phyloP scores from a whole-genome alignment of 2,888 invertebrate species.

The Onthophagus sagittarius region DNA sequence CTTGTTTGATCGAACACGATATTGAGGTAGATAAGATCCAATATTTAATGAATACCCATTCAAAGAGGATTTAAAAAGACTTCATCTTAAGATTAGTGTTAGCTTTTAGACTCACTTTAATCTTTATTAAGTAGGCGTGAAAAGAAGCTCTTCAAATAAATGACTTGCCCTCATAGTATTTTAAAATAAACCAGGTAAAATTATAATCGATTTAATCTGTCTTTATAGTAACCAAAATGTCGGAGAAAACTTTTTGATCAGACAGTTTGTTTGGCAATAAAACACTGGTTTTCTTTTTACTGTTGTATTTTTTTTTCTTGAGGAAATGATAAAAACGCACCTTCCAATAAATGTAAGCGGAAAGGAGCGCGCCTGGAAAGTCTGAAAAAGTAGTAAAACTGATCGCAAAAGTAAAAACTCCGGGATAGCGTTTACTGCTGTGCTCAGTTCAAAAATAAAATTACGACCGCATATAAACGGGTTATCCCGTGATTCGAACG shows the following conservation, averaged over 20 bases:
- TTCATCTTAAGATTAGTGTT: not conserved
- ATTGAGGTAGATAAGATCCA: not conserved
- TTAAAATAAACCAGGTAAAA: not conserved
- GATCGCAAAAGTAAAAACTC: not conserved
- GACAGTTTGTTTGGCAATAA: not conserved
- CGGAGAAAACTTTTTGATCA: not conserved
- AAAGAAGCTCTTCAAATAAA: not conserved
- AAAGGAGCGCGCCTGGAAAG: not conserved
- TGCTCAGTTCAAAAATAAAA: not conserved
- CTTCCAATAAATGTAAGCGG: not conserved
- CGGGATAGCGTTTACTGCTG: not conserved
- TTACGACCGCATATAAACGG: not conserved
- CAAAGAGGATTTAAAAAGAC: not conserved
- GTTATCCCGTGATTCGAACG: not conserved
- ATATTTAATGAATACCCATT: not conserved
- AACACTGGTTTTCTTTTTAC: not conserved
- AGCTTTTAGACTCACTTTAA: not conserved
- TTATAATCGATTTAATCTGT: not conserved
- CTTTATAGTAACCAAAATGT: not conserved
- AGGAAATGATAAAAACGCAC: not conserved
- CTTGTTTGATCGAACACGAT: not conserved
- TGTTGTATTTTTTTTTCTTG: not conserved
- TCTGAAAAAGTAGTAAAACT: not conserved
- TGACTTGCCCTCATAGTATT: not conserved
- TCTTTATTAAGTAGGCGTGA: not conserved